Base-by-base conservation (phyloP, 2,113 vertebrate species). In the Microcebus ravelobensis region DNA sequence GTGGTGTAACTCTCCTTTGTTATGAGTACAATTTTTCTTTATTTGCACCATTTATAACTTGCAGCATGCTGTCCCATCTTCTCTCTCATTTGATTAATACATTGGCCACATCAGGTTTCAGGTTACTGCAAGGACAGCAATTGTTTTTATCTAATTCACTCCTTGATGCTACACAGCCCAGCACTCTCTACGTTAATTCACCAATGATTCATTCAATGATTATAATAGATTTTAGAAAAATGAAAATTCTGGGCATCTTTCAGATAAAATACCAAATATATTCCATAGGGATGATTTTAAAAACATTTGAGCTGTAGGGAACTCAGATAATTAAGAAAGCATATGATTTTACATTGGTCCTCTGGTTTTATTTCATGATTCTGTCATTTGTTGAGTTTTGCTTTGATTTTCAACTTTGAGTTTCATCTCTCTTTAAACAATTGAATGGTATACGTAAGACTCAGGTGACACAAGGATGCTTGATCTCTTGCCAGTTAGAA, bases 41-140 rank as follows among this genome's bases (percentile, higher is more conserved):
- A 59, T 94, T 77, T 67, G n/a, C 29, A 68, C 31, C 57, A 84
- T 34, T 82, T 91, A 73, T 67, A 27, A 84, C 85, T 76, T 92
- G 88, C 50, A 4, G 29, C 80, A n/a, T 71, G 52, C 18, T 59
- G 89, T 95, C 79, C n/a, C 27, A 39, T 76, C 42, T 94, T 86
- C 57, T 89, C 13, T 83, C 36, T 96, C 18, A 84, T 15, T 95
- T 94, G 95, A 94, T 84, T 85, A 87, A 76, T 50, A 31, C 31
- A 27, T 82, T 50, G 25, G 42, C 31, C 82, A 52, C 25, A 87
- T 65, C 27, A 52, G 65, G 55, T 87, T 95, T 92, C 36, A 74
- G 65, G 86, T 65, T 79, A 70, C 59, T 39, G 6, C 36, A 89
- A 96, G 83, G 79, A 55, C 36, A 94, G 45, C 2, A 79, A 42